Evolutionary conservation across 2,888 invertebrate species (phyloP).

Genomic region (Perizoma affinitatum): DNA sequence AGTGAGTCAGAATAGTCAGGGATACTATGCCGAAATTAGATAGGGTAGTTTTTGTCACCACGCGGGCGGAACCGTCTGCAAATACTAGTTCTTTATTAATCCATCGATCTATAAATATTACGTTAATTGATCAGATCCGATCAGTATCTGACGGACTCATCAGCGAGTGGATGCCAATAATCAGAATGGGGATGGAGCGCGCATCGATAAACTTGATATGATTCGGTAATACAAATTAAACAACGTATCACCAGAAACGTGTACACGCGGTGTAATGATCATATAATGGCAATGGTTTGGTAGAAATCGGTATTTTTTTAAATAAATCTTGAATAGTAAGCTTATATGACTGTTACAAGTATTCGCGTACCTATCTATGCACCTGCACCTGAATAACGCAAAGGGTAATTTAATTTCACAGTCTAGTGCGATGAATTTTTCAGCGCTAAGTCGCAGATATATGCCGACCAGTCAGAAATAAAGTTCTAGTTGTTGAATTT

Average conservation of each 20-base stretch:
- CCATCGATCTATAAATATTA: background rate
- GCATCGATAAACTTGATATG: background rate
- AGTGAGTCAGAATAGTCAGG: too few relatives aligned
- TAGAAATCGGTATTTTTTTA: too few relatives aligned
- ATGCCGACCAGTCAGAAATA: background rate
- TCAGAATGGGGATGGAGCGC: background rate
- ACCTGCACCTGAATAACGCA: background rate
- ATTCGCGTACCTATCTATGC: too few relatives aligned
- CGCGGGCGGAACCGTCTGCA: too few relatives aligned
- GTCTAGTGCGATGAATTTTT: conserved; percentile 13
- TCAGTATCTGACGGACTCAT: background rate
- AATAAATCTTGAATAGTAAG: too few relatives aligned
- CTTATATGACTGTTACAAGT: background rate
- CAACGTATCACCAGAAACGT: background rate
- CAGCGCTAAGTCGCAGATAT: background rate
- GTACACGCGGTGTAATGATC: too few relatives aligned
- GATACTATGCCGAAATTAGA: too few relatives aligned
- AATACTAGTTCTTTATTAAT: too few relatives aligned
- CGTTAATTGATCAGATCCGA: background rate
- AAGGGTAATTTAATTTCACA: conserved; percentile 9
- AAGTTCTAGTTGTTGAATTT: conserved; percentile 3
- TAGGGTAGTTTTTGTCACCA: too few relatives aligned
- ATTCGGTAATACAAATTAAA: background rate
- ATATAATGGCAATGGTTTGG: too few relatives aligned
- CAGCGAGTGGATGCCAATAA: background rate